Base-by-base conservation (phyloP, 2,888 invertebrate species). In the Brenthis hecate region DNA sequence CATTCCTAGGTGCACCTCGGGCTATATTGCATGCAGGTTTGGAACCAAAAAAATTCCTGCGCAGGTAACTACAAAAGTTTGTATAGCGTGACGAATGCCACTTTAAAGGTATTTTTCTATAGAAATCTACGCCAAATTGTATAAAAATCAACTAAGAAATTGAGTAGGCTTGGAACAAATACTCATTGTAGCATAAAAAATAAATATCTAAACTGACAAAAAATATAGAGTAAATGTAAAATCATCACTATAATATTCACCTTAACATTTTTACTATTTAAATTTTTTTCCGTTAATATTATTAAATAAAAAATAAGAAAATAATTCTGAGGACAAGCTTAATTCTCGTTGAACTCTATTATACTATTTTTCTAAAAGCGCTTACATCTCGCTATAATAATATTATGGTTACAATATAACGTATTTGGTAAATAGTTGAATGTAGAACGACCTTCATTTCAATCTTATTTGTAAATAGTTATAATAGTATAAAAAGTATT, bases 51-150 rank as follows among this genome's bases (percentile, higher is more conserved):
- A 84, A 82, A 83, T 76, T 76, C 75, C 74, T 65, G 78, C 76
- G 74, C 86, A 85, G 86, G 84, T 85, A 88, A 58, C 72, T 43
- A 75, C 80, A 83, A 81, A 80, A 69, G 72, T 71, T 74, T 72
- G 70, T 76, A 76, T 75, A 74, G 75, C 85, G 74, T 84, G 80
- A 84, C 85, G 76, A 83, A 83, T 76, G 72, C 63, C 67, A 72
- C 63, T 75, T 75, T 73, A 74, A 75, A 73, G 71, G 57, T 50
- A 64, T 73, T 79, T 78, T 80, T 80, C 73, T 69, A 72, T 48
- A 8, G 54, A n/a, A 79, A 81, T 80, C 76, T 76, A 80, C 84
- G 86, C 87, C 81, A 88, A 88, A 87, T 86, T 83, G 79, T 61
- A 56, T 54, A 61, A 67, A 54, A 51, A 63, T 56, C 13, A 56